These are phyloP conservation scores for Drosophila diplacantha DNA, from an alignment of 2,888 invertebrate species.

Conservation along the genomic window DNA sequence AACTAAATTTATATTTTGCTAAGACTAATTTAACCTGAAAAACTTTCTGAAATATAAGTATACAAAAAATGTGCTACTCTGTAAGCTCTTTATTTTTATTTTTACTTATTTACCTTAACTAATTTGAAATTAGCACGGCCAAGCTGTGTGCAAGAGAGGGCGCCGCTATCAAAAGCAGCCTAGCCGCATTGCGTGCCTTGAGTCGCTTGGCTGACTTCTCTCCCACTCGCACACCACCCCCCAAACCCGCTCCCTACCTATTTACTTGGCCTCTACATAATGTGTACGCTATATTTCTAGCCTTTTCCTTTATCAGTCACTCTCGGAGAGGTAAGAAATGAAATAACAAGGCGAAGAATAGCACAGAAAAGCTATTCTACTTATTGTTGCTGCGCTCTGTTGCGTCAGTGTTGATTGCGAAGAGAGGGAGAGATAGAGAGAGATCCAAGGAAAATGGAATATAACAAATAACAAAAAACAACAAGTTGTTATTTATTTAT, in stretches of 20 bases:
- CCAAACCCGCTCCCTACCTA: constrained; percentile 10
- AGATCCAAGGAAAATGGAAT: constrained; percentile 4
- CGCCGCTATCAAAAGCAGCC: constrained; percentile 25
- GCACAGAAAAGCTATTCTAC: constrained; percentile 31
- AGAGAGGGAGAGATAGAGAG: constrained; percentile 19
- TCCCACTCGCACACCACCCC: constrained; percentile 1
- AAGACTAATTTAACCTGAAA: neutral
- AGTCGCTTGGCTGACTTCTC: constrained; percentile 29
- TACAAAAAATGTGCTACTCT: neutral
- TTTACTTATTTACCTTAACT: constrained; percentile 35
- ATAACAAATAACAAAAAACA: constrained; percentile 6
- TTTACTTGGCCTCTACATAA: constrained; percentile 36
- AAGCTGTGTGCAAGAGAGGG: neutral
- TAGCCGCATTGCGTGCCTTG: constrained; percentile 41
- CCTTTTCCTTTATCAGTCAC: constrained; percentile 55
- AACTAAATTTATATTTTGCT: neutral
- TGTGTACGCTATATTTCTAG: constrained; percentile 40
- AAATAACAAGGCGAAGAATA: constrained; percentile 17
- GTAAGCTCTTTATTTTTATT: neutral
- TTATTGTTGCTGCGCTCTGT: constrained; percentile 50
- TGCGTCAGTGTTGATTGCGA: constrained; percentile 50
- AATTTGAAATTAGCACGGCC: constrained; percentile 41
- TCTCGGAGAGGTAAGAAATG: constrained; percentile 3
- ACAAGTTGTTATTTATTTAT: constrained; percentile 40
- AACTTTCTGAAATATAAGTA: neutral